Percentiles rank a stretch among this genome's conserved stretches.
Conservation (phyloP, 2,888 invertebrate species). For the Alviniconcha strummeri region DNA sequence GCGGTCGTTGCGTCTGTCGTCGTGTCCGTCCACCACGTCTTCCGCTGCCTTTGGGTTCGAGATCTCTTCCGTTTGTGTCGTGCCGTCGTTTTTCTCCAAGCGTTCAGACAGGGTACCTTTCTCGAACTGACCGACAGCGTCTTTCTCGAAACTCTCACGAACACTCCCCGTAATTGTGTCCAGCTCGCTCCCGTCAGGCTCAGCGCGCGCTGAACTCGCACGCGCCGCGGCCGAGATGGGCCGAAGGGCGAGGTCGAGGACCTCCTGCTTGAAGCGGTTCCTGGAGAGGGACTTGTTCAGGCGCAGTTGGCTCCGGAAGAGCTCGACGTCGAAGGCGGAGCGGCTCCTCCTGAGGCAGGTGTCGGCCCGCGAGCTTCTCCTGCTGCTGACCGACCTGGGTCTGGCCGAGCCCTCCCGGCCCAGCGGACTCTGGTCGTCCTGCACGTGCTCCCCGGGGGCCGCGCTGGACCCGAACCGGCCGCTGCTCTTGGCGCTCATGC, state of each 20-base stretch:
- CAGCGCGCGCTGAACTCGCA: not conserved
- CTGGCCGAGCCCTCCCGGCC: slow-evolving; percentile 6
- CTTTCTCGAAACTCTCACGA: not conserved
- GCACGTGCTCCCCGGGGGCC: not conserved
- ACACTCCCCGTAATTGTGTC: not conserved
- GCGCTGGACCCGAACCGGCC: not conserved
- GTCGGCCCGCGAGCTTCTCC: slow-evolving; percentile 24
- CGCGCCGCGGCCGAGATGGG: not conserved
- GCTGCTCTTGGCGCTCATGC: slow-evolving; percentile 8
- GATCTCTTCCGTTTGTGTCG: no score
- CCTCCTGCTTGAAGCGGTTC: slow-evolving; percentile 19
- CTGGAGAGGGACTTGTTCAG: slow-evolving; percentile 30
- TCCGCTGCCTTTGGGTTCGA: no score
- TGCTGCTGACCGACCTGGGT: slow-evolving; percentile 20
- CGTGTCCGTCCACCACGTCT: no score
- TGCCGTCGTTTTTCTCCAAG: no score
- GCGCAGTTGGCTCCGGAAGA: slow-evolving; percentile 23
- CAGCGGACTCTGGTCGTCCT: not conserved
- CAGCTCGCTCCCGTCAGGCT: slow-evolving; percentile 11
- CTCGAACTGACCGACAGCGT: not conserved
- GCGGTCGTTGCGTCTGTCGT: no score
- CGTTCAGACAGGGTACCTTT: not conserved
- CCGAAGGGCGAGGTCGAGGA: not conserved
- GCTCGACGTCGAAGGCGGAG: slow-evolving; percentile 26
- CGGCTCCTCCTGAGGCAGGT: slow-evolving; percentile 22